phyloP scores from a whole-genome alignment of 2,113 vertebrate genomes.

The Manacus vitellinus region DNA sequence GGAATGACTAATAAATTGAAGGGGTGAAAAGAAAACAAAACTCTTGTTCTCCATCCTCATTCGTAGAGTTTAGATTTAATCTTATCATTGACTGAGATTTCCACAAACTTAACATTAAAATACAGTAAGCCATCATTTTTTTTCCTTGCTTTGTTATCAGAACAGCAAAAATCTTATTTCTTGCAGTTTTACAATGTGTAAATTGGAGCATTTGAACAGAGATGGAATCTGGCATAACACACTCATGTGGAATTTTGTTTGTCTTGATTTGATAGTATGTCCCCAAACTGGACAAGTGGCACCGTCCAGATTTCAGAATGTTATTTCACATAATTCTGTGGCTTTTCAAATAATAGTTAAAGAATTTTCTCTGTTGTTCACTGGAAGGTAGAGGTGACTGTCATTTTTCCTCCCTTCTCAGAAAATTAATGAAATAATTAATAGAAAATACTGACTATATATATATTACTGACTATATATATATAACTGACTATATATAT shows the following conservation, averaged over 20 bases:
- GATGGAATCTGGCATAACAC: background rate
- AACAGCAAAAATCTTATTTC: background rate
- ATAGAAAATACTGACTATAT: background rate
- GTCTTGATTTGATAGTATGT: background rate
- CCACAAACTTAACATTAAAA: background rate
- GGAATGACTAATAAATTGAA: background rate
- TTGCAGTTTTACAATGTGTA: background rate
- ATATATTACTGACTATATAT: background rate
- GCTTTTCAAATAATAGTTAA: background rate
- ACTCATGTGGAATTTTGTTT: background rate
- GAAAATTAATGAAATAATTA: background rate
- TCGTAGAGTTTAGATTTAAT: background rate
- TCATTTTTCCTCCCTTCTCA: rapidly evolving
- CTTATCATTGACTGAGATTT: background rate
- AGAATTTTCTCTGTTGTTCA: background rate
- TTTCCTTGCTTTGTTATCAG: background rate
- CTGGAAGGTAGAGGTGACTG: background rate
- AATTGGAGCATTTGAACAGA: background rate
- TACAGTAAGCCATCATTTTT: rapidly evolving
- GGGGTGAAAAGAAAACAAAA: background rate
- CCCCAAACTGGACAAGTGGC: background rate
- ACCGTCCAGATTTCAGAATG: background rate
- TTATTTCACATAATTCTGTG: background rate
- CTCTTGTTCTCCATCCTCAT: background rate
- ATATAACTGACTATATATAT: background rate